Conservation (phyloP, 1,140 invertebrate species). For the Metaphire vulgaris region DNA sequence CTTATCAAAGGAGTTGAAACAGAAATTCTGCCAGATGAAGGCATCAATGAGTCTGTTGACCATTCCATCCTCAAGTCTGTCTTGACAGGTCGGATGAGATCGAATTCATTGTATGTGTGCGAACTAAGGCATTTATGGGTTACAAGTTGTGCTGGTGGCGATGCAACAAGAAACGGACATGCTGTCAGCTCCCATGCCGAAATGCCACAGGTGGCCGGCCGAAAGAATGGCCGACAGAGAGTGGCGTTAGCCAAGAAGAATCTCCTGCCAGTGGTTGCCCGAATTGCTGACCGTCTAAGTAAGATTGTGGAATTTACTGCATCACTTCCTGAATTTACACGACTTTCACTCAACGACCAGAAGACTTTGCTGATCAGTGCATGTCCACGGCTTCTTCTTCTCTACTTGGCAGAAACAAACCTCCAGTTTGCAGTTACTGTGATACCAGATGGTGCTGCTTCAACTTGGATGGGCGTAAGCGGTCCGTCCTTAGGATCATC, state of each 20-base stretch:
- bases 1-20: background rate
- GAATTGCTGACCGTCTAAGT: constrained; percentile 49
- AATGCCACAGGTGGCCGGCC: no score
- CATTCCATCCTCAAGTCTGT: background rate
- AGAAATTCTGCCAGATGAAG: background rate
- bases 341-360: constrained; percentile 44
- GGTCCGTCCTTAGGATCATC: constrained; percentile 34
- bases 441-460: constrained; percentile 25
- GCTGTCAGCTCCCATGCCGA: background rate
- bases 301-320: constrained; percentile 48
- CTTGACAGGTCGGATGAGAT: background rate
- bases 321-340: constrained; percentile 44
- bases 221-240: background rate
- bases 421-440: constrained; percentile 49
- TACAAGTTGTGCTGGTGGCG: background rate
- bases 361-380: constrained; percentile 44
- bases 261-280: constrained; percentile 45
- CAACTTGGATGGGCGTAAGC: constrained; percentile 18
- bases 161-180: background rate
- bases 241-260: constrained; percentile 47
- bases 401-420: constrained; percentile 50
- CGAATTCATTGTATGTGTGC: background rate
- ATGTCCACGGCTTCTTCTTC: constrained; percentile 44
- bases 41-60: background rate
- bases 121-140: background rate